Conservation (phyloP, 2,797 vertebrate genomes). For the Phyllotis vaccarum region DNA sequence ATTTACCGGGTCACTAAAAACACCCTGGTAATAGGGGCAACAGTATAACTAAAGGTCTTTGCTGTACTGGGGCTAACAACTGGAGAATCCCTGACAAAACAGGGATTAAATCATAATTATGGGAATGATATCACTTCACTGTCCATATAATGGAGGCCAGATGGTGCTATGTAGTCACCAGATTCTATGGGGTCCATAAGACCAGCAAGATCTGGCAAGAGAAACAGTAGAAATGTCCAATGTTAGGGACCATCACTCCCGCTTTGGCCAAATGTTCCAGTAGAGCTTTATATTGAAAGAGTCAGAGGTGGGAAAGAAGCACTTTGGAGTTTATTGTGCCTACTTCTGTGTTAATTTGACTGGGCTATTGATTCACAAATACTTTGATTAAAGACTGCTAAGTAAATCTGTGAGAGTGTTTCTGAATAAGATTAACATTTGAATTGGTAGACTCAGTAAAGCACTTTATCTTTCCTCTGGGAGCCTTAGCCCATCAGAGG, state of each 20-base stretch:
- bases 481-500: neutral
- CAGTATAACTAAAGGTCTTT: neutral
- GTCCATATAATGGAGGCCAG: neutral
- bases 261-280: neutral
- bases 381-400: neutral
- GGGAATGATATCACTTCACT: neutral
- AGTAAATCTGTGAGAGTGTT: neutral
- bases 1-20: slow-evolving; percentile 9
- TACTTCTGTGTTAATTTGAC: slow-evolving; percentile 14
- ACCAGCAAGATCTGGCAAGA: slow-evolving; percentile 29
- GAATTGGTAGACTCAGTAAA: neutral
- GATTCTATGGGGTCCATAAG: slow-evolving; percentile 1
- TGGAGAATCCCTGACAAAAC: slow-evolving; percentile 5
- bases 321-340: neutral
- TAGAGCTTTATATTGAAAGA: neutral
- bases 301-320: neutral
- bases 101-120: neutral
- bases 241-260: neutral
- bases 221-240: neutral
- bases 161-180: slow-evolving; percentile 9
- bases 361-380: neutral
- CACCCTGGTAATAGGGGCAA: neutral
- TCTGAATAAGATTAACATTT: slow-evolving; percentile 21
- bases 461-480: neutral
- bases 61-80: neutral